Evolutionary conservation across 2,888 invertebrate genomes (phyloP), one percentile per base, ranked within the genome.

Genomic region (Melolontha melolontha): DNA sequence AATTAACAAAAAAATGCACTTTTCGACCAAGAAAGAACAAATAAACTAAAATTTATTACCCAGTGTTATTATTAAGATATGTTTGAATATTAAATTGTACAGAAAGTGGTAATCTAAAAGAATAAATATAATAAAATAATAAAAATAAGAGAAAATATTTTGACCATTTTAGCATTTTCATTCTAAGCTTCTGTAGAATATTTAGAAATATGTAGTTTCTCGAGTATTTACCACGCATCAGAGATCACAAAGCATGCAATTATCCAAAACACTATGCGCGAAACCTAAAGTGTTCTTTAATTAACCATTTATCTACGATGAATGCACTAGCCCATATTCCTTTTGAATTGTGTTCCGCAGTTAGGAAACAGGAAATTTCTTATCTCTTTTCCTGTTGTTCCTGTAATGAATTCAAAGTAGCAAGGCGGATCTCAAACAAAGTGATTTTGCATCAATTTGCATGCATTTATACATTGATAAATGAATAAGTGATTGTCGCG

Each of bases 341-440:
- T 59, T 59, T 59, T 47, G 59, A 47, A 44, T 59, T 14, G 14
- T 29, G 44, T 44, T 14, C 59, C 14, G 59, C 44, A 12, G 59
- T 59, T 47, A 59, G 59, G 59, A 59, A 59, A 44, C 44, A 34
- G 59, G 59, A 59, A 59, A 59, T 59, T 44, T 59, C 59, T 59
- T 59, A 59, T 59, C 59, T 59, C 29, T 59, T 42, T 59, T 59
- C 59, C 59, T 42, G 59, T 59, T 59, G 44, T 59, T 22, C 12
- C 34, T 17, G 8, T 59, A 59, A 44, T 59, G 59, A 59, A 59
- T 34, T 59, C 44, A 10, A 34, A 40, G 40, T 17, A 16, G 22
- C 7, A 11, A 40, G 40, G 40, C 54, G 54, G 39, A 54, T 54
- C 40, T 40, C 40, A 17, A 54, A 54, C 54, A 54, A 54, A 16